A percentile compares a stretch with the other conserved stretches of the same genome.
phyloP scores from a whole-genome alignment of 2,113 vertebrate genomes.

The Petroica traversi region DNA sequence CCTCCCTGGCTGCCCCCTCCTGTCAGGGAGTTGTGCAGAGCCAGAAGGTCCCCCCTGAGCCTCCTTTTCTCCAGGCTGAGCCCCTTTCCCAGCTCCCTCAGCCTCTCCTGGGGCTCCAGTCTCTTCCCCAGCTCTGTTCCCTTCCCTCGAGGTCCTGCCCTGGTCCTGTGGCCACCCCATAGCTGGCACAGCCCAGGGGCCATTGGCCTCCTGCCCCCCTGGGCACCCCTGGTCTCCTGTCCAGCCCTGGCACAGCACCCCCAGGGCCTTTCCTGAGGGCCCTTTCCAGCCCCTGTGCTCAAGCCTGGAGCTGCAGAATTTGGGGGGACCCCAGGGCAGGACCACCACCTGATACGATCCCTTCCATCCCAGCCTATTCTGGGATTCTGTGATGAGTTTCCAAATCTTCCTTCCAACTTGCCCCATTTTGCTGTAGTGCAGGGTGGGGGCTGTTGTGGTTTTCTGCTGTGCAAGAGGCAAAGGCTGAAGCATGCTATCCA shows the following conservation, averaged over 20 bases:
- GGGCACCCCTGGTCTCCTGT: not conserved
- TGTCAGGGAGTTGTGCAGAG: too few species aligned
- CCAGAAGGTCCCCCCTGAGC: too few species aligned
- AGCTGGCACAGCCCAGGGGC: not conserved
- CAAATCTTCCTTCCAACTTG: not conserved
- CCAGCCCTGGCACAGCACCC: not conserved
- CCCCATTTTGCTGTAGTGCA: fast-evolving
- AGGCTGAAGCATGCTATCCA: not conserved
- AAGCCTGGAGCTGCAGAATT: not conserved
- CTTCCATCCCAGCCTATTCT: not conserved
- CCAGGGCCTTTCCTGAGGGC: not conserved
- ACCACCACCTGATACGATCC: fast-evolving
- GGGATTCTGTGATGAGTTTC: not conserved
- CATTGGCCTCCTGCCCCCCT: not conserved
- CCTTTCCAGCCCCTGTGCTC: not conserved
- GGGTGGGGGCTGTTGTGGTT: not conserved
- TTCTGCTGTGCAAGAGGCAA: not conserved
- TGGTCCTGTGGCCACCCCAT: not conserved
- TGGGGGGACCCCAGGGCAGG: not conserved
- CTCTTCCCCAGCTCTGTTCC: too few species aligned
- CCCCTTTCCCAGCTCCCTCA: too few species aligned
- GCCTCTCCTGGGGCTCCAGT: too few species aligned
- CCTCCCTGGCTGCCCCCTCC: too few species aligned
- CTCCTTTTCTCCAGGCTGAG: too few species aligned
- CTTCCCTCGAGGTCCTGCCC: too few species aligned